phyloP scores from a whole-genome alignment of 2,797 vertebrate genomes.

The Helostoma temminkii region DNA sequence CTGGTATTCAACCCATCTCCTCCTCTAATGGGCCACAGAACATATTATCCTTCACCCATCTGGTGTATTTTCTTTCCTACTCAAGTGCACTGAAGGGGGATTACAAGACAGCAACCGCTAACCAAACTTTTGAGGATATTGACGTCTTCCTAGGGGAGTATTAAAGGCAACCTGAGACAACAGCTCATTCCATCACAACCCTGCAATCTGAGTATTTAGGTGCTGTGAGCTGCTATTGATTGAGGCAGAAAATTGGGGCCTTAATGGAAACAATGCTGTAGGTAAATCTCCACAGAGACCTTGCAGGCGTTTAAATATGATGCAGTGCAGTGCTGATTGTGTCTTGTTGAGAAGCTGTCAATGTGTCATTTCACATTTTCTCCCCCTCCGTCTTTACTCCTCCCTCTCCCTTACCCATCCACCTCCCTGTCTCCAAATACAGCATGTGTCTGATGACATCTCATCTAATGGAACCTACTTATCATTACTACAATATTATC shows the following conservation, averaged over 20 bases:
- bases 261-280: conserved; percentile 66
- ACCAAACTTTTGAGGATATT: conserved; percentile 68
- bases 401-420: not conserved
- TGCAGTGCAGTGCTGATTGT: conserved; percentile 56
- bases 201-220: conserved; percentile 60
- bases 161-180: conserved; percentile 66
- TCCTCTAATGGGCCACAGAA: conserved; percentile 70
- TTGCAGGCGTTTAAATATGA: conserved; percentile 59
- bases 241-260: conserved; percentile 64
- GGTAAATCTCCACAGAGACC: conserved; percentile 46
- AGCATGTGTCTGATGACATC: conserved; percentile 12
- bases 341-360: conserved; percentile 61
- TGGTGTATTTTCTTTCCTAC: conserved; percentile 65
- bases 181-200: conserved; percentile 50
- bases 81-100: conserved; percentile 44
- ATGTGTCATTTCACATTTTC: conserved; percentile 58
- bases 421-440: not conserved
- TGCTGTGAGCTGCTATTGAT: conserved; percentile 66
- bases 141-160: conserved; percentile 50
- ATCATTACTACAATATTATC: conserved; percentile 30
- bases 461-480: conserved; percentile 44
- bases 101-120: conserved; percentile 52
- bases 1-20: conserved; percentile 59
- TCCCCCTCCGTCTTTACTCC: conserved; percentile 8
- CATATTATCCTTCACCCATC: conserved; percentile 72